Evolutionary conservation across 2,888 invertebrate species (phyloP).

Genomic region (Antitype chi): DNA sequence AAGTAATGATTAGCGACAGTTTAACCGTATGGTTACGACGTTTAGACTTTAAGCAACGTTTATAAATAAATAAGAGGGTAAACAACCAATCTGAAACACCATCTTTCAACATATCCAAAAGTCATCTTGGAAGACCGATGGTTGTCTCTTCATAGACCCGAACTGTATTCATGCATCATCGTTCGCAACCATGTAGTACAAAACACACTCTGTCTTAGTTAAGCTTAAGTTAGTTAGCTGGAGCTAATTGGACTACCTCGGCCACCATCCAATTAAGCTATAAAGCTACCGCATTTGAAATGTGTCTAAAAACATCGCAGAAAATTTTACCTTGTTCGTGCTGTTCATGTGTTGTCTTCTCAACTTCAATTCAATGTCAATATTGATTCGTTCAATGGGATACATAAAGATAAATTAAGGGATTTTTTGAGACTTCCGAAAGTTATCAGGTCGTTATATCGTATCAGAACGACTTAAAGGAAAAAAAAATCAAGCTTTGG

Average conservation of each 20-base stretch:
- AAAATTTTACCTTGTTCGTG: background rate
- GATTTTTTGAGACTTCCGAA: background rate
- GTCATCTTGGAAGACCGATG: conserved; percentile 8
- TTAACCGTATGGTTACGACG: no score
- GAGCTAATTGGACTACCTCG: conserved; percentile 49
- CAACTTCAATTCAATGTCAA: background rate
- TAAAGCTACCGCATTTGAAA: conserved; percentile 35
- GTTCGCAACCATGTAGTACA: conserved; percentile 33
- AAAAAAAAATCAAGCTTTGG: background rate
- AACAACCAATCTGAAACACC: background rate
- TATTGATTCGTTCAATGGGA: background rate
- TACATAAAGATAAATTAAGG: background rate
- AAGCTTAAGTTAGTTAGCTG: conserved; percentile 50
- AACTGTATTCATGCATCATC: conserved; percentile 29
- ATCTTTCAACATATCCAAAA: background rate
- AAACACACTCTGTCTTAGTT: conserved; percentile 55
- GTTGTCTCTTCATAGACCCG: background rate
- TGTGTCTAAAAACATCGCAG: conserved; percentile 20
- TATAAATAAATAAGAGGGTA: no score
- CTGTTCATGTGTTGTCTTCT: background rate
- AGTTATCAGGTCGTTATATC: background rate
- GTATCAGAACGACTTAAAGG: background rate
- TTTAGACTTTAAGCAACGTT: no score
- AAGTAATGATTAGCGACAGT: no score
- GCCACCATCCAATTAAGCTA: conserved; percentile 48